Evolutionary conservation across 2,888 invertebrate species (phyloP), one percentile per base, ranked within the genome.

Genomic region (Ectemnius lituratus): DNA sequence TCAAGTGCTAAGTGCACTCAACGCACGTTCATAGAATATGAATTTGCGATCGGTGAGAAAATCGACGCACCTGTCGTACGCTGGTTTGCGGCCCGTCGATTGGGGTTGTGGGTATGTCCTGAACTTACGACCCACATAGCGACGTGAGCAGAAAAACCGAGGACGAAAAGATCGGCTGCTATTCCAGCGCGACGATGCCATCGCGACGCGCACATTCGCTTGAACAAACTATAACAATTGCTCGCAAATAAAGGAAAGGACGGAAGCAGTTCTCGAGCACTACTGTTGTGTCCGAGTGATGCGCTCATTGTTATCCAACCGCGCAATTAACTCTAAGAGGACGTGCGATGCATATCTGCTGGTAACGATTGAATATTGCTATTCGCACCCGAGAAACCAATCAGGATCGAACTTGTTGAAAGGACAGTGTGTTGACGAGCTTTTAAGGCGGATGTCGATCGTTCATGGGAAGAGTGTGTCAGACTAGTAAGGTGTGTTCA

Each of bases 41-140:
- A 6, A 37, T 37, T 37, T 37, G 37, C 37, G 1, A 11, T 37
- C 37, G 37, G 37, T 37, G 37, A 13, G 62, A 8, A 16, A 20
- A 37, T 45, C 37, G 16, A 61, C 49, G 16, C 62, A 58, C 61
- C n/a, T 60, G 20, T 60, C n/a, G 5, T 28, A 4, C n/a, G n/a
- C 14, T 28, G n/a, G 69, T 69, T 63, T 52, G 64, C 74, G 66
- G 75, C 62, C 64, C 79, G 68, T 67, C 63, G 62, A 79, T 77
- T 56, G 59, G 52, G 70, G 61, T 57, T 52, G 60, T n/a, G 66
- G 64, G 23, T 23, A 65, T 66, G 52, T 75, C 68, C 73, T 84
- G 83, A 84, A 84, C 84, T 83, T 84, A 70, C 73, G 83, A 78
- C 84, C 84, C 62, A 84, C 63, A 75, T 84, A 56, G 65, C 60